phyloP scores from a whole-genome alignment of 2,797 vertebrate genomes.

The Manis javanica region DNA sequence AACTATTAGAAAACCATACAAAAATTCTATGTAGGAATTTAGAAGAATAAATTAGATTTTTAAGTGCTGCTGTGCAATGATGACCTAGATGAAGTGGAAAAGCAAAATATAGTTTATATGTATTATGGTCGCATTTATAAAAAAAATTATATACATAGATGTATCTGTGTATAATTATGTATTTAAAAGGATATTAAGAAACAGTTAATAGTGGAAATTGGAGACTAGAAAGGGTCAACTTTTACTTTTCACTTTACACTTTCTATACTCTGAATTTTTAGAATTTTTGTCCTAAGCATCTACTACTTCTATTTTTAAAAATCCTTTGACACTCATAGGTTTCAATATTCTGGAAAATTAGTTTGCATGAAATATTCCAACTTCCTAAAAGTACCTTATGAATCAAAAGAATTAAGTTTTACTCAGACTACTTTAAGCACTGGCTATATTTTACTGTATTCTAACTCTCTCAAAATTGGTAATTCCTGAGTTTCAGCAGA shows the following conservation, averaged over 20 bases:
- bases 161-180: background rate
- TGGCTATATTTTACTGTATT: conserved; percentile 18
- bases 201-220: conserved; percentile 26
- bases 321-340: background rate
- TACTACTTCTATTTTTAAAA: conserved; percentile 6
- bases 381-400: conserved; percentile 18
- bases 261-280: conserved; percentile 15
- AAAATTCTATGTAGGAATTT: conserved; percentile 49
- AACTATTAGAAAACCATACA: conserved; percentile 11
- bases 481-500: background rate
- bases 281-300: conserved; percentile 22
- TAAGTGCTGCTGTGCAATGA: conserved; percentile 40
- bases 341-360: conserved; percentile 50
- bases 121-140: background rate
- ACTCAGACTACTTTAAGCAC: conserved; percentile 1
- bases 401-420: conserved; percentile 56
- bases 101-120: background rate
- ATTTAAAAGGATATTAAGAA: conserved; percentile 12
- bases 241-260: conserved; percentile 29
- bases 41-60: background rate
- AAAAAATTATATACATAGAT: background rate
- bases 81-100: background rate
- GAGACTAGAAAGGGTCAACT: background rate
- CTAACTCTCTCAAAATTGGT: conserved; percentile 38
- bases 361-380: background rate